phyloP scores from a whole-genome alignment of 2,797 vertebrate species.

The Hoplostethus mediterraneus region DNA sequence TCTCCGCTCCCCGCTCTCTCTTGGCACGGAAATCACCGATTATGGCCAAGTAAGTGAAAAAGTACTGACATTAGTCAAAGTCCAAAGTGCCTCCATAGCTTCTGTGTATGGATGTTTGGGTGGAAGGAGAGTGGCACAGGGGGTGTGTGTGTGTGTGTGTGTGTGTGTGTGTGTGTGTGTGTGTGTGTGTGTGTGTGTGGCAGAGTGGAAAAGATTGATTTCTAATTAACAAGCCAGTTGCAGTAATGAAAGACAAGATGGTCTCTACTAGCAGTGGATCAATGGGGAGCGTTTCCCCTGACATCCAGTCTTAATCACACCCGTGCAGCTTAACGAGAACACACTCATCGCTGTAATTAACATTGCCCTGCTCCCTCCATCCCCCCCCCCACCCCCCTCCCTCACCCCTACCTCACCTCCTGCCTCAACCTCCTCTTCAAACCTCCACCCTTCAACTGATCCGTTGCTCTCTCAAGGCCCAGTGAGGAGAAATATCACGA shows the following conservation, averaged over 20 bases:
- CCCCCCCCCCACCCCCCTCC: constrained; percentile 29
- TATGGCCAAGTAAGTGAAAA: constrained; percentile 68
- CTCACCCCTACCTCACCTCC: constrained; percentile 12
- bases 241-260: constrained; percentile 77
- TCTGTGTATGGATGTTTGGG: constrained; percentile 59
- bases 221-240: constrained; percentile 79
- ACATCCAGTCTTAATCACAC: constrained; percentile 77
- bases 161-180: background rate
- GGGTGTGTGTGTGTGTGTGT: background rate
- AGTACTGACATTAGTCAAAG: constrained; percentile 66
- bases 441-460: constrained; percentile 37
- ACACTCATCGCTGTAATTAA: constrained; percentile 70
- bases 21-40: constrained; percentile 64
- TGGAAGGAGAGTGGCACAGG: constrained; percentile 48
- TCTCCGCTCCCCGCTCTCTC: constrained; percentile 54
- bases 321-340: constrained; percentile 60
- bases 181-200: constrained; percentile 10
- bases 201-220: constrained; percentile 73
- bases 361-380: constrained; percentile 35
- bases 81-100: constrained; percentile 51
- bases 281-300: constrained; percentile 73
- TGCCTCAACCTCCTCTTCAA: constrained; percentile 41
- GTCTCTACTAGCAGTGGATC: constrained; percentile 73
- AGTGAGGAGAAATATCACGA: too few species aligned
- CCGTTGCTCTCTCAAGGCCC: constrained; percentile 9